Evolutionary conservation across 2,113 vertebrate species (phyloP).

Genomic region (Platysteira castanea): DNA sequence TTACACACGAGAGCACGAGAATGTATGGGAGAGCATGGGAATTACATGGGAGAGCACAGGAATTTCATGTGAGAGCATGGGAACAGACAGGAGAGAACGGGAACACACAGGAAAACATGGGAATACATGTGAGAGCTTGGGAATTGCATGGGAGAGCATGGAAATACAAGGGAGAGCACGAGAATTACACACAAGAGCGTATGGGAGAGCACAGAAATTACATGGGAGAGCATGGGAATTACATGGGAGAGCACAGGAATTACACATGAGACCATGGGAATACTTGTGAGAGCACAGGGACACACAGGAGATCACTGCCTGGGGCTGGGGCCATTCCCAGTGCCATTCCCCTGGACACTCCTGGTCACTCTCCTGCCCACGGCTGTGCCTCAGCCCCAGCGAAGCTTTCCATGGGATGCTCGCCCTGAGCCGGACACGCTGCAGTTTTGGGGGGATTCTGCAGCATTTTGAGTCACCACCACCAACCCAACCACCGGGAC

Average conservation of each 20-base stretch:
- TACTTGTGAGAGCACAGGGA: background rate
- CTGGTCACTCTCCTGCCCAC: fast-evolving
- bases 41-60: fast-evolving
- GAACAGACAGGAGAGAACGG: background rate
- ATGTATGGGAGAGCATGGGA: too few species aligned
- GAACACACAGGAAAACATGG: too few species aligned
- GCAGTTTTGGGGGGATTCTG: fast-evolving
- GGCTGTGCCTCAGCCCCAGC: background rate
- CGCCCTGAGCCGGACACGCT: fast-evolving
- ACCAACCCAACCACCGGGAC: fast-evolving
- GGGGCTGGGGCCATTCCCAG: background rate
- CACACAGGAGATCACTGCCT: background rate
- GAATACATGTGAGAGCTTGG: too few species aligned
- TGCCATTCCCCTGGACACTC: background rate
- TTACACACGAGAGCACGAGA: too few species aligned
- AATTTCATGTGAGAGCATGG: too few species aligned
- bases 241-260: background rate
- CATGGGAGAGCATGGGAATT: fast-evolving
- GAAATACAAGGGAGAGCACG: background rate
- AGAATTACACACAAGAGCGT: too few species aligned
- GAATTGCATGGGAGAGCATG: background rate
- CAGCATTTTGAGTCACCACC: fast-evolving
- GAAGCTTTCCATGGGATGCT: fast-evolving
- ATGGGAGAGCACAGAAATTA: background rate
- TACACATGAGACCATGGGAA: too few species aligned